Evolutionary conservation across 2,113 vertebrate species (phyloP), one percentile per base, ranked within the genome.

Genomic region (Montifringilla adamsi): DNA sequence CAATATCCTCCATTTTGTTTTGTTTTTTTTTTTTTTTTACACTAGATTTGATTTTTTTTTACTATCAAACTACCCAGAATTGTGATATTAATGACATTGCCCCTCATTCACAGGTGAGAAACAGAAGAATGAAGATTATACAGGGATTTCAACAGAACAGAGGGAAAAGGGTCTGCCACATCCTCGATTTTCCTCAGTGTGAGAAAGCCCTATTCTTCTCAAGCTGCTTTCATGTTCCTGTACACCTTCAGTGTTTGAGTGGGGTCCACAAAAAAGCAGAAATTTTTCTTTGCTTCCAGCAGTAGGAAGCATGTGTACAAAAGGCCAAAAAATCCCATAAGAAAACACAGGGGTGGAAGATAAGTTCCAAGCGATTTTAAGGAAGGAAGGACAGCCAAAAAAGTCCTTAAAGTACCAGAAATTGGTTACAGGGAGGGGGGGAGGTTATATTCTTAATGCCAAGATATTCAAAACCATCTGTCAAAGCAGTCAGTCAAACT

Each of bases 361-460:
- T 15, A 24, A 91, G 35, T 77, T 39, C 18, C 1, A 2, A 66
- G 46, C 39, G 23, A 21, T 72, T 63, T 67, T 72, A 72, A 55
- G 58, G 35, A 83, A 18, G 30, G 7, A 81, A 30, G 18, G 30
- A 63, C 28, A 82, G 19, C 8, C 28, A 78, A 92, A 59, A 17
- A 63, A 70, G 18, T 49, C 55, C 17, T 62, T 62, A 14, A 81
- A 64, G 5, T 56, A 28, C 6, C 16, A 85, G 23, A 90, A 68
- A 59, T 3, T 37, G 6, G 13, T 41, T 60, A 35, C 18, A 49
- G n/a, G n/a, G n/a, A 31, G 24, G 15, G 9, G 3, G 0, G 1
- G 4, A 1, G 0, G 5, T 58, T 72, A 55, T 7, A 3, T 30
- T 5, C 44, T 66, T 56, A 31, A 30, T 15, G 31, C 6, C 37